A percentile compares a stretch with the other conserved stretches of the same genome.
phyloP scores from a whole-genome alignment of 2,888 invertebrate species.

The Apeira syringaria region DNA sequence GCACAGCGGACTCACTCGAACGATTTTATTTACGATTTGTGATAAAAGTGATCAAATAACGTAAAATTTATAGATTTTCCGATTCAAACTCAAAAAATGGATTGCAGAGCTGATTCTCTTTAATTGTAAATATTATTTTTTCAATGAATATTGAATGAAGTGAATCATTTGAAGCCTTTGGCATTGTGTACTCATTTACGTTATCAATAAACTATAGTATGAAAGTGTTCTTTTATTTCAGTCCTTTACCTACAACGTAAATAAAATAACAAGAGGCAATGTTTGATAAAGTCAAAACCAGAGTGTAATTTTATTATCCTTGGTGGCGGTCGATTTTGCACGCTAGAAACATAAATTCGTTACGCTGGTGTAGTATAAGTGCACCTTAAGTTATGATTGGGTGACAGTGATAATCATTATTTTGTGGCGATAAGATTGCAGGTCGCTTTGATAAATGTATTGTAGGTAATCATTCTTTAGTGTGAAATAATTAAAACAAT shows the following conservation, averaged over 20 bases:
- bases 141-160: conserved; percentile 78
- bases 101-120: conserved; percentile 77
- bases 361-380: conserved; percentile 17
- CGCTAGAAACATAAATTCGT: conserved; percentile 16
- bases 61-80: conserved; percentile 59
- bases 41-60: conserved; percentile 51
- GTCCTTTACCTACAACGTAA: conserved; percentile 1
- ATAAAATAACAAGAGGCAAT: background rate
- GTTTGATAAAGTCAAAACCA: conserved; percentile 2
- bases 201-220: conserved; percentile 84
- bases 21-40: conserved; percentile 80
- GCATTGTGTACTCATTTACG: conserved; percentile 84
- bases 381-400: conserved; percentile 49
- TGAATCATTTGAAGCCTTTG: conserved; percentile 81
- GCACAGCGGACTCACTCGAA: conserved; percentile 76
- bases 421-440: conserved; percentile 74
- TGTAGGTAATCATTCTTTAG: conserved; percentile 65
- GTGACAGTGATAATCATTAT: conserved; percentile 60
- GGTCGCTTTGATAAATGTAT: conserved; percentile 70
- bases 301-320: conserved; percentile 12
- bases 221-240: conserved; percentile 55
- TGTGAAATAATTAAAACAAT: conserved; percentile 81
- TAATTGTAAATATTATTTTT: conserved; percentile 80
- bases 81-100: conserved; percentile 64
- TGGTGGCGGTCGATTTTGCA: conserved; percentile 15